phyloP scores from a whole-genome alignment of 2,888 invertebrate genomes.

The Eupeodes luniger region DNA sequence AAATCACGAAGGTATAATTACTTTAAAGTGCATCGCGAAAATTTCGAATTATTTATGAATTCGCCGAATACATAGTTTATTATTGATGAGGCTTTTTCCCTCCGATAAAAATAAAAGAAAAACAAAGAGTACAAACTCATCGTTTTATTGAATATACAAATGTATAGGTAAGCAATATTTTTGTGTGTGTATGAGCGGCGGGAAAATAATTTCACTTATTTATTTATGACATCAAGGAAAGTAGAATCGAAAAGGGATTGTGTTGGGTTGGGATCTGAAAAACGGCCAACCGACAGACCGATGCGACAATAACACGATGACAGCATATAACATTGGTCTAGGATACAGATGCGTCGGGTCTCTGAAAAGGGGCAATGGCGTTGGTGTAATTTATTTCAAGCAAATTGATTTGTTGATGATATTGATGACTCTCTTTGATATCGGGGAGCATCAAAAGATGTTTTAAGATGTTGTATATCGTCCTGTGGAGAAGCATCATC shows the following conservation, averaged over 20 bases:
- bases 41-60: conserved; percentile 65
- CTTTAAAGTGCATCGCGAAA: conserved; percentile 56
- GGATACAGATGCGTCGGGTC: no score
- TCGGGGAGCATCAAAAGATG: conserved; percentile 64
- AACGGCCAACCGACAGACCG: background rate
- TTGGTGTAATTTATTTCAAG: conserved; percentile 61
- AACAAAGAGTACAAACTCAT: background rate
- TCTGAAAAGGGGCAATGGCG: background rate
- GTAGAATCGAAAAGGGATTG: background rate
- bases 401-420: conserved; percentile 71
- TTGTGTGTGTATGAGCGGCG: background rate
- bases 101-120: conserved; percentile 25
- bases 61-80: conserved; percentile 53
- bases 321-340: no score
- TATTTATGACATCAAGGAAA: conserved; percentile 25
- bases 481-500: background rate
- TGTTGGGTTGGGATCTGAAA: background rate
- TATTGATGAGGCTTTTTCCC: conserved; percentile 51
- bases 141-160: background rate
- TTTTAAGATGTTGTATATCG: conserved; percentile 12
- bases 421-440: conserved; percentile 70
- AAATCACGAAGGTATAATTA: conserved; percentile 39
- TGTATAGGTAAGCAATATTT: no score
- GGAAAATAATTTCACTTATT: conserved; percentile 32
- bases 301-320: no score